Percentiles rank a stretch among this genome's conserved stretches.
phyloP scores from a whole-genome alignment of 2,888 invertebrate species.

The Griposia aprilina region DNA sequence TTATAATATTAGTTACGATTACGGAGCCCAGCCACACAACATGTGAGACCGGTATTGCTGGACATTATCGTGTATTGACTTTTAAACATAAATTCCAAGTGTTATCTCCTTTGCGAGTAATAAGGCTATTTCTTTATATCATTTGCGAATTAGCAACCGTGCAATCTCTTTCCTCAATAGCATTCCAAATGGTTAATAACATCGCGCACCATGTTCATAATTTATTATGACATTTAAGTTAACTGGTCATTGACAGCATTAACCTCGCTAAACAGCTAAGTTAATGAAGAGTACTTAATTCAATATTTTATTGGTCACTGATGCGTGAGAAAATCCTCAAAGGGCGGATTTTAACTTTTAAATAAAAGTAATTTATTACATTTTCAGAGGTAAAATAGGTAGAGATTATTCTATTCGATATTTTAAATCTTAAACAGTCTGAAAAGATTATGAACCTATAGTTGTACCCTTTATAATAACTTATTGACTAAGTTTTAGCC shows the following conservation, averaged over 20 bases:
- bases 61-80: constrained; percentile 39
- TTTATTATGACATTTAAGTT: constrained; percentile 14
- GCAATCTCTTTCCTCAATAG: constrained; percentile 1
- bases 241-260: constrained; percentile 30
- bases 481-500: constrained; percentile 21
- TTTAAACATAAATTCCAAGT: constrained; percentile 19
- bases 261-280: constrained; percentile 5
- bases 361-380: not conserved
- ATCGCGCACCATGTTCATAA: constrained; percentile 22
- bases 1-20: not conserved
- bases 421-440: constrained; percentile 11
- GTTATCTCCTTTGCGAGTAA: constrained; percentile 24
- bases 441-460: constrained; percentile 2
- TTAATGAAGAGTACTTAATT: constrained; percentile 13
- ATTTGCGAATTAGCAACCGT: constrained; percentile 1
- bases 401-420: not conserved
- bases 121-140: constrained; percentile 13
- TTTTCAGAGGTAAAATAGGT: too few species aligned
- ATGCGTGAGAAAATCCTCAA: not conserved
- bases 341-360: not conserved
- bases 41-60: constrained; percentile 36
- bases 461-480: constrained; percentile 15
- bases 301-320: not conserved
- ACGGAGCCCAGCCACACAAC: not conserved
- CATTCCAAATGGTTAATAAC: not conserved